A percentile compares a stretch with the other conserved stretches of the same genome.
phyloP scores from a whole-genome alignment of 35 echinoderm and acorn worm species.

The Antedon bifida region DNA sequence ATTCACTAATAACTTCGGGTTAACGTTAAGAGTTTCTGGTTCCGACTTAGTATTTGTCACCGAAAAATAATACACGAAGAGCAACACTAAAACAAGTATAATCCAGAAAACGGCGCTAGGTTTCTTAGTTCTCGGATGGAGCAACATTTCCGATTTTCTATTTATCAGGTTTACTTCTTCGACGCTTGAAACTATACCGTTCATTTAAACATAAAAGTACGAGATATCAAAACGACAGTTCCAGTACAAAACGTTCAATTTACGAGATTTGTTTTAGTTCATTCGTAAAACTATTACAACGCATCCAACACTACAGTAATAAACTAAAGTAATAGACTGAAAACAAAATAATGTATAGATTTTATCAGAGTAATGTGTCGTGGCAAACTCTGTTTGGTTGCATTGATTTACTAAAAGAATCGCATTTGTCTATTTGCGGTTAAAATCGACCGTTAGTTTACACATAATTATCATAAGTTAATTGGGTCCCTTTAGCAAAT shows the following conservation, averaged over 20 bases:
- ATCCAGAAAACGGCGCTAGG: neutral
- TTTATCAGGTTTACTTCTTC: neutral
- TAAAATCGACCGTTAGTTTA: neutral
- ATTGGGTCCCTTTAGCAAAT: neutral
- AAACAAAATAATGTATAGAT: too few species aligned
- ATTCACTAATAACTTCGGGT: neutral
- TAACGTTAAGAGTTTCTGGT: neutral
- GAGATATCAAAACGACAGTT: too few species aligned
- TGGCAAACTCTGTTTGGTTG: neutral
- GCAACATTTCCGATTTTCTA: neutral
- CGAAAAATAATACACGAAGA: neutral
- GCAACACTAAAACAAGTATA: neutral
- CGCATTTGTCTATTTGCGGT: neutral
- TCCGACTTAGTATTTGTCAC: neutral
- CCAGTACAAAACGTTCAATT: too few species aligned
- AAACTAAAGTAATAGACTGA: too few species aligned
- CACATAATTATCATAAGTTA: neutral
- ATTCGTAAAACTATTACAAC: too few species aligned
- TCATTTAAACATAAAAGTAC: neutral
- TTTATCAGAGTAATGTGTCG: neutral
- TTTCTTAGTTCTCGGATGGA: neutral
- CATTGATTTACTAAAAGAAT: neutral
- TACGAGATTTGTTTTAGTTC: too few species aligned
- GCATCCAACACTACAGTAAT: too few species aligned
- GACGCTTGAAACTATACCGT: neutral